These are phyloP conservation scores for Caerostris extrusa DNA, from an alignment of 1,140 invertebrate species.

Conservation along the genomic window DNA sequence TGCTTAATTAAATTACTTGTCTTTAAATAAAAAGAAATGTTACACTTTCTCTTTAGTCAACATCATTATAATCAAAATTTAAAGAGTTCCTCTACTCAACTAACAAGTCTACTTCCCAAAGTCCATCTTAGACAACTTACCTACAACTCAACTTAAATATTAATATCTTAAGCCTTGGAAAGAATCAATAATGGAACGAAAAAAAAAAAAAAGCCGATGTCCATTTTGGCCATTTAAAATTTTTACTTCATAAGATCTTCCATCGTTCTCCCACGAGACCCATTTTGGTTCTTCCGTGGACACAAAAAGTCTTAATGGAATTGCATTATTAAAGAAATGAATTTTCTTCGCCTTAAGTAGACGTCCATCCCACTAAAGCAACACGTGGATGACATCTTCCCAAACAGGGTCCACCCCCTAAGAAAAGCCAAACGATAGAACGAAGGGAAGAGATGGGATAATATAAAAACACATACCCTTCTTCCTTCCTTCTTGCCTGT, in stretches of 20 bases:
- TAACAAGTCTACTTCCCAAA: too few species aligned
- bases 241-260: constrained; percentile 26
- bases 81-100: too few species aligned
- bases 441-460: not conserved
- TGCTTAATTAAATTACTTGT: too few species aligned
- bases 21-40: too few species aligned
- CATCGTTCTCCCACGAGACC: not conserved
- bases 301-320: constrained; percentile 40
- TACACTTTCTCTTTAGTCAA: too few species aligned
- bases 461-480: constrained; percentile 36
- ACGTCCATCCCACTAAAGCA: constrained; percentile 65
- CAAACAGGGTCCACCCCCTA: constrained; percentile 8
- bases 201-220: not conserved
- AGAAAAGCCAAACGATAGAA: constrained; percentile 25
- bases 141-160: constrained; percentile 27
- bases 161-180: not conserved
- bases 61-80: too few species aligned
- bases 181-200: not conserved
- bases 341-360: constrained; percentile 58
- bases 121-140: too few species aligned
- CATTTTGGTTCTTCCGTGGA: constrained; percentile 12
- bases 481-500: not conserved
- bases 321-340: constrained; percentile 70
- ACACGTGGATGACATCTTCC: constrained; percentile 50
- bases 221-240: constrained; percentile 39